Evolutionary conservation across 1,140 invertebrate species (phyloP).

Genomic region (Tetranychus cinnabarinus): DNA sequence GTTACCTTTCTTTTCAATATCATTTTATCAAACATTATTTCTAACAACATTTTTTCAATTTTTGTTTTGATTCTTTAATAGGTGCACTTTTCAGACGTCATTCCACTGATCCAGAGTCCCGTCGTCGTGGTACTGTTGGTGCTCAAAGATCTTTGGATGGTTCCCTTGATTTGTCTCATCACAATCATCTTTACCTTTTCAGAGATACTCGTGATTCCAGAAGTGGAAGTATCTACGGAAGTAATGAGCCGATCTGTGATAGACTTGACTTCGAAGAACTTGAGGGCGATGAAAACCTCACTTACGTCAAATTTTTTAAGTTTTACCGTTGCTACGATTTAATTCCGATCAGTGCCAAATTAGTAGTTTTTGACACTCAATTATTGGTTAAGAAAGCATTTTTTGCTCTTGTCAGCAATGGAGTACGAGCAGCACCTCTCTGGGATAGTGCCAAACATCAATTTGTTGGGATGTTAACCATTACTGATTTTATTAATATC

Average conservation of each 20-base stretch:
- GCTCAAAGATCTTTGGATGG: neutral
- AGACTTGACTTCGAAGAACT: slow-evolving; percentile 1
- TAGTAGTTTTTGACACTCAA: slow-evolving; percentile 98
- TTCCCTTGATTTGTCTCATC: neutral
- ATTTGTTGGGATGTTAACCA: slow-evolving; percentile 82
- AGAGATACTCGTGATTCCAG: neutral
- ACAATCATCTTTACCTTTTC: neutral
- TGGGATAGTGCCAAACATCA: slow-evolving; percentile 81
- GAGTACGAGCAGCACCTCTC: slow-evolving; percentile 83
- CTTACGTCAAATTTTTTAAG: slow-evolving; percentile 95
- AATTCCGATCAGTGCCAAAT: slow-evolving; percentile 92
- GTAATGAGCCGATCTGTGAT: slow-evolving; percentile 1
- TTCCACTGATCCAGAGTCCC: neutral
- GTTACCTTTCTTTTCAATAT: too few species aligned
- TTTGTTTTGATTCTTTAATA: neutral
- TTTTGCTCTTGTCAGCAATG: slow-evolving; percentile 94
- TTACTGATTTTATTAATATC: slow-evolving; percentile 98
- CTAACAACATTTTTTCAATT: neutral
- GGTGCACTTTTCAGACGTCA: neutral
- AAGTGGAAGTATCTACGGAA: neutral
- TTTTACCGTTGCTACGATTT: slow-evolving; percentile 64
- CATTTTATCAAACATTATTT: too few species aligned
- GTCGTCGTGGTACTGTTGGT: too few species aligned
- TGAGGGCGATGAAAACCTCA: slow-evolving; percentile 68
- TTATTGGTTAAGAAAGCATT: slow-evolving; percentile 79